Percentiles rank a stretch among this genome's conserved stretches.
These are phyloP conservation scores for Drosophila sechellia DNA, from an alignment of 1,140 invertebrate species.

Conservation along the genomic window DNA sequence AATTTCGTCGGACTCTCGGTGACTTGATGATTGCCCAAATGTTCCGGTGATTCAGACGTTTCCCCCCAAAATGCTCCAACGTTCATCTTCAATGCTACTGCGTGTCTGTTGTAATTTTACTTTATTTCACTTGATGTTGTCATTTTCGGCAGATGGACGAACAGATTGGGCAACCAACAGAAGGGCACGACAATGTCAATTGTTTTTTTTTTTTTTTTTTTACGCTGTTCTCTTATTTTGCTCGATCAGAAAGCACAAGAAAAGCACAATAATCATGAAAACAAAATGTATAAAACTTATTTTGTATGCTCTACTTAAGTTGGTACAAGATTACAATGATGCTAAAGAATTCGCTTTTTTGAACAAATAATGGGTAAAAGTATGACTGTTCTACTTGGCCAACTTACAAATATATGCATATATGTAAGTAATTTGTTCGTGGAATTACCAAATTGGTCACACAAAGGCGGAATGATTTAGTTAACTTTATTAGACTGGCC, in stretches of 20 bases:
- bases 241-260: conserved; percentile 3
- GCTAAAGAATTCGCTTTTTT: neutral
- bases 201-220: conserved; percentile 22
- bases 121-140: conserved; percentile 29
- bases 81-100: conserved; percentile 15
- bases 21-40: conserved; percentile 37
- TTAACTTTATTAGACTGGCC: conserved; percentile 23
- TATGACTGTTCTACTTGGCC: neutral
- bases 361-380: neutral
- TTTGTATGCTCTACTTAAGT: neutral
- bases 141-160: conserved; percentile 14
- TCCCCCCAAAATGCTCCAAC: conserved; percentile 1
- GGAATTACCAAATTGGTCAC: conserved; percentile 29
- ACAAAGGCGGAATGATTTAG: conserved; percentile 6
- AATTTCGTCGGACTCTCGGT: conserved; percentile 19
- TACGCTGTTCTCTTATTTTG: conserved; percentile 7
- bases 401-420: too few relatives aligned
- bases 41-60: conserved; percentile 24
- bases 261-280: conserved; percentile 2
- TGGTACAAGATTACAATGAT: neutral
- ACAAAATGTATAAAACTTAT: conserved; percentile 6
- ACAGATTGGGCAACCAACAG: conserved; percentile 17
- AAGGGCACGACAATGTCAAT: conserved; percentile 54
- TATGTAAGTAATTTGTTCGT: conserved; percentile 2
- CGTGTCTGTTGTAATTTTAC: conserved; percentile 38